Percentiles rank a stretch among this genome's conserved stretches.
These are phyloP conservation scores for Erinaceus europaeus DNA, from an alignment of 2,113 vertebrate species.

Conservation along the genomic window DNA sequence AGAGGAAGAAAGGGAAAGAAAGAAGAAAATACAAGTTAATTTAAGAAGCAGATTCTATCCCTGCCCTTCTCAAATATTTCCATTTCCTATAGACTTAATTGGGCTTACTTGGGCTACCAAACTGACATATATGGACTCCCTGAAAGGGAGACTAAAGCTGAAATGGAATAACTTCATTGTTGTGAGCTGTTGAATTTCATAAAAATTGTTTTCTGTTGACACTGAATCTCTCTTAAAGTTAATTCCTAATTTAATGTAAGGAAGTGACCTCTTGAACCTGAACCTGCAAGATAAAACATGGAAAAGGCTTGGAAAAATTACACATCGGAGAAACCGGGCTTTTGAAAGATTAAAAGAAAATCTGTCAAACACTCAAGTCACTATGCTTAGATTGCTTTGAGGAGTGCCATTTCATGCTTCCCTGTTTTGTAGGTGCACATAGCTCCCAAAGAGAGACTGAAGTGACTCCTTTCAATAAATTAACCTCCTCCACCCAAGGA, in stretches of 20 bases:
- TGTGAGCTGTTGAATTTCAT: background rate
- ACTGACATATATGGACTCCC: background rate
- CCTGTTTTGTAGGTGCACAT: background rate
- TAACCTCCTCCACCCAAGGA: background rate
- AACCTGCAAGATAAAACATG: no score
- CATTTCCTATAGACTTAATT: background rate
- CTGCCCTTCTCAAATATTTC: background rate
- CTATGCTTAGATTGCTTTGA: background rate
- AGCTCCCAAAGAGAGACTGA: background rate
- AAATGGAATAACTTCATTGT: background rate
- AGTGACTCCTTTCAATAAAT: background rate
- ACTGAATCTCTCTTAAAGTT: background rate
- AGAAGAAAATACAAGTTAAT: no score
- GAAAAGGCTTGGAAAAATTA: background rate
- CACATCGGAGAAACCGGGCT: no score
- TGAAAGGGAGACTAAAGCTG: background rate
- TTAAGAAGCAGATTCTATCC: background rate
- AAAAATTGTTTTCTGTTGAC: background rate
- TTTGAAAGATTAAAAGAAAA: background rate
- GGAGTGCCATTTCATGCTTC: background rate
- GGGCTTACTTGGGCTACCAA: background rate
- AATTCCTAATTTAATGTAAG: no score
- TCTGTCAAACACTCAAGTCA: background rate
- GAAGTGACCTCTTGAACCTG: no score
- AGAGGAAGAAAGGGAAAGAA: no score